Conservation (phyloP, 2,113 vertebrate genomes). For the Semicossyphus pulcher region DNA sequence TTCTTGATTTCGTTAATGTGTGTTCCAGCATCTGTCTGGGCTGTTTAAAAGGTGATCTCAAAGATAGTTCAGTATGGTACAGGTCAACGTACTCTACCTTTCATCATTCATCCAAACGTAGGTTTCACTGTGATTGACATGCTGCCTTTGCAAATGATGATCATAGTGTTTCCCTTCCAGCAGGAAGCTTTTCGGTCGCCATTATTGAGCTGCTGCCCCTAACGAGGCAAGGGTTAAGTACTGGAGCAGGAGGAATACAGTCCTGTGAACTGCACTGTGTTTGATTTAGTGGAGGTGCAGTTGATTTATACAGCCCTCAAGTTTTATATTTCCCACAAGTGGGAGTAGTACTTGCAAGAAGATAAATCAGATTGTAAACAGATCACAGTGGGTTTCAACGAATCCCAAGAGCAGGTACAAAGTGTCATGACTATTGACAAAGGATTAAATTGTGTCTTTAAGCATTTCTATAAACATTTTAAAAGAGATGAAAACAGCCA, state of each 20-base stretch:
- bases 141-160: neutral
- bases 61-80: neutral
- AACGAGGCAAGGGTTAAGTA: slow-evolving; percentile 48
- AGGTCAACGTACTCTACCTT: neutral
- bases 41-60: too few species aligned
- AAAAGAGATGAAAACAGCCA: slow-evolving; percentile 2
- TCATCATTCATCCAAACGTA: neutral
- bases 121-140: neutral
- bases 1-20: slow-evolving; percentile 7
- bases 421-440: neutral
- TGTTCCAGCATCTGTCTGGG: neutral
- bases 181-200: slow-evolving; percentile 1
- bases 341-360: slow-evolving; percentile 21
- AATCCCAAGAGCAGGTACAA: slow-evolving; percentile 11
- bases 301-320: slow-evolving; percentile 47
- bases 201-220: slow-evolving; percentile 30
- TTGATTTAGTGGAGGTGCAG: slow-evolving; percentile 43
- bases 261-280: slow-evolving; percentile 19
- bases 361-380: slow-evolving; percentile 43
- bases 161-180: slow-evolving; percentile 1
- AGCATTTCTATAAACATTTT: neutral
- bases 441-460: slow-evolving; percentile 1
- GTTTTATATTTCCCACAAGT: slow-evolving; percentile 36
- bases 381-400: slow-evolving; percentile 15
- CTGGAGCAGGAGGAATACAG: slow-evolving; percentile 32